Evolutionary conservation across 37 sponge, comb jelly and placozoan species (phyloP).

Genomic region (Amphimedon queenslandica): DNA sequence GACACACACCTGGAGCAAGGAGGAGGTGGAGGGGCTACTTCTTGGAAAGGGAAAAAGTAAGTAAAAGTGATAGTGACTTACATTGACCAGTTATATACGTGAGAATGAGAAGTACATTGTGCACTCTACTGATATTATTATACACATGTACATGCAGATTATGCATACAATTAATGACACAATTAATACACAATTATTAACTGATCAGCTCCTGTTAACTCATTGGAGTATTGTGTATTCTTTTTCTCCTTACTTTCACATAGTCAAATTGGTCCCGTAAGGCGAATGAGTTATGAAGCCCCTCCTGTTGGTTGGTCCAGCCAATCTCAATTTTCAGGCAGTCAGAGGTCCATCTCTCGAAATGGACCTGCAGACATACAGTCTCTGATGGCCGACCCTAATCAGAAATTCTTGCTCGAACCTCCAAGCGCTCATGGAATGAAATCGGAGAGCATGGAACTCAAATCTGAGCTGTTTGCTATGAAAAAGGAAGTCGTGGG

Average conservation of each 20-base stretch:
- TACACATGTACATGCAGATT: too few species aligned
- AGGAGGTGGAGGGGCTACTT: background rate
- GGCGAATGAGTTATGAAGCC: background rate
- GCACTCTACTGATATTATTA: too few species aligned
- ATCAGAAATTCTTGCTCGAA: background rate
- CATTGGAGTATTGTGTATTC: too few species aligned
- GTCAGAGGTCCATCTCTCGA: background rate
- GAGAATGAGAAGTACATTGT: too few species aligned
- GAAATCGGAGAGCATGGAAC: slow-evolving; percentile 39
- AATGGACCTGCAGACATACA: slow-evolving; percentile 24
- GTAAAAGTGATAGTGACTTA: too few species aligned
- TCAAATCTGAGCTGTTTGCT: slow-evolving; percentile 32
- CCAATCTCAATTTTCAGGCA: background rate
- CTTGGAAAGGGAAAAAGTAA: slow-evolving; percentile 11
- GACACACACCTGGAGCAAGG: slow-evolving; percentile 10
- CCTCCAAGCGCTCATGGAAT: background rate
- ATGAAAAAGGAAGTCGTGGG: background rate
- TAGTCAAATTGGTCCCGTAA: background rate
- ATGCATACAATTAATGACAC: too few species aligned
- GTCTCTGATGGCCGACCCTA: slow-evolving; percentile 18
- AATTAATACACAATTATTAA: too few species aligned
- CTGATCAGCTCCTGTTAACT: too few species aligned
- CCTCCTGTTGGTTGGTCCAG: slow-evolving; percentile 12
- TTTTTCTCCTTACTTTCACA: too few species aligned
- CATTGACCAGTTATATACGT: too few species aligned